Base-by-base conservation (phyloP, 2,113 vertebrate species). In the Corynorhinus townsendii region DNA sequence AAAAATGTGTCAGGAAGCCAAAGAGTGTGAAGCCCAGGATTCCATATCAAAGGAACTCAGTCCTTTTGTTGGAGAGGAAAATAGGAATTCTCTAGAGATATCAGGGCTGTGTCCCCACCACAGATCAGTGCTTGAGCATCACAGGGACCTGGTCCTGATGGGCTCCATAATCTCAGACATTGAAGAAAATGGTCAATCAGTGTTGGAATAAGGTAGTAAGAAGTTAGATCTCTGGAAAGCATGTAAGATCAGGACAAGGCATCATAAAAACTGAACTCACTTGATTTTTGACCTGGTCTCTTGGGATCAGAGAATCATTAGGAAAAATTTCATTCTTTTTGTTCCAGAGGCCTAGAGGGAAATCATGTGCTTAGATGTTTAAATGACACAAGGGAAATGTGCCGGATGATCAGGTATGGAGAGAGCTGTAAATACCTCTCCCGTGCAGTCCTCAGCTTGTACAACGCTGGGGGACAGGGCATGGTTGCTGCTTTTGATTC, bases 101-200 rank as follows among this genome's bases (percentile, higher is more conserved):
- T 38, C 75, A 68, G 33, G 33, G 16, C 15, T 72, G 17, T 33
- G 28, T 9, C 35, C 35, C 35, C 12, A 17, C 17, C 28, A 11
- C 9, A 35, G 24, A 33, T 40, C 26, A 72, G 17, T 40, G 2
- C 35, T 86, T 38, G 40, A 16, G 68, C 3, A 71, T 28, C 47
- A 38, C 8, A 26, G 62, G 6, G 6, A 5, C 9, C 15, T 8
- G 35, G 3, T 59, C 4, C 30, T 28, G 35, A 59, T 7, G 20
- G 11, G 0, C 0, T 69, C 19, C 12, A n/a, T 24, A 11, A n/a
- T 33, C 1, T 5, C 7, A 73, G 54, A 43, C 12, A 16, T 35
- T 59, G 12, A 5, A 43, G 28, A 43, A 80, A 49, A 47, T 6
- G 19, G 38, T 68, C 24, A 16, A 7, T 56, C 75, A 72, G 38